Evolutionary conservation across 2,797 vertebrate species (phyloP), one percentile per base, ranked within the genome.

Genomic region (Hozukius guyotensis): DNA sequence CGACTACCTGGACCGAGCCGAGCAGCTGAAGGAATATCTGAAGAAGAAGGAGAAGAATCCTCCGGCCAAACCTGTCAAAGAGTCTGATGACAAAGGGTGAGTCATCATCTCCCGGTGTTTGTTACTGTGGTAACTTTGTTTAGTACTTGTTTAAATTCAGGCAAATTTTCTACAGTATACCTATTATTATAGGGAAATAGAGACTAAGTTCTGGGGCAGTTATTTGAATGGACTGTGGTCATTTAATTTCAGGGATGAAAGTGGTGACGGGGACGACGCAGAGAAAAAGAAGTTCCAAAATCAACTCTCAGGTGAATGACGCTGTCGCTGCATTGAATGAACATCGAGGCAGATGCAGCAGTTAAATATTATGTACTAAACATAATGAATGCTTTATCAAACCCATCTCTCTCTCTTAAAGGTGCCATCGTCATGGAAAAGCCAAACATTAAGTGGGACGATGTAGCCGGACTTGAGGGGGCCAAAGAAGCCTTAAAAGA

Each of bases 401-500:
- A 59, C 16, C 16, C 10, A 1, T 59, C 27, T 42, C 52, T 55
- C 27, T 42, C 52, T 55, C 8, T 63, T 34, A 1, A 31, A 94
- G 98, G 97, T 71, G 98, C 98, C 75, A 99, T 99, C 74, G 95
- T 99, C 74, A 99, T 99, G 93, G 98, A 99, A 90, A 96, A 96
- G 88, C 98, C 98, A 14, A 97, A 99, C 74, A 96, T 99, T 24
- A 97, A 98, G 63, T 99, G 98, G 98, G 95, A 92, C 2, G 98
- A 99, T 71, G 97, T 99, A 5, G 98, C 98, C 22, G 98, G 98
- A 57, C 96, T 99, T 0, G 98, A 99, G 89, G 98, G 97, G 63
- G 98, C 98, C 73, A 99, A 99, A 93, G 98, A 99, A 90, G 98
- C 98, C 2, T 95, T 99, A 27, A 99, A 99, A 88, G 98, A 99